Evolutionary conservation across 2,797 vertebrate species (phyloP), one percentile per base, ranked within the genome.

Genomic region (Ctenochaetus hawaiiensis): DNA sequence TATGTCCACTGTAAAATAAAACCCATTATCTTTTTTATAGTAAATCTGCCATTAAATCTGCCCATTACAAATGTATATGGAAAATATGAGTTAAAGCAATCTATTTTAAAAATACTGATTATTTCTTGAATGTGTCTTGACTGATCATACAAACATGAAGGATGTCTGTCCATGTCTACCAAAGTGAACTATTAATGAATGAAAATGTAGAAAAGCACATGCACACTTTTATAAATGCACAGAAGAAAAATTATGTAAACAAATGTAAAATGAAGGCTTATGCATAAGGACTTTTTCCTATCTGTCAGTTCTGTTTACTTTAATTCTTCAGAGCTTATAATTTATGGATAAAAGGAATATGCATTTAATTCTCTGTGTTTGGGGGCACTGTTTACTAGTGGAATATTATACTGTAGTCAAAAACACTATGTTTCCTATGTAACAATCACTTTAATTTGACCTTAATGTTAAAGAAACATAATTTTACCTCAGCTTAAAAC

Each of bases 291-390:
- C 44, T 51, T 9, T 60, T 41, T 39, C 8, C 13, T 43, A 20
- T 64, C 5, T 22, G 13, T 18, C 44, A 34, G 12, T 18, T 61
- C 68, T 37, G 57, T 81, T 87, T 54, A 83, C 64, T 95, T 93
- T 90, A 64, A 72, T 88, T 93, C 91, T 92, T 87, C 8, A 43
- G 34, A 59, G 72, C 26, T 54, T n/a, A 53, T 26, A 60, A 63
- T 74, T 70, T 53, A 70, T 62, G 54, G 67, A 83, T 9, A 26
- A 49, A 72, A 20, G 16, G 57, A 51, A 72, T 1, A 63, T 66
- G 79, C 18, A 5, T 53, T 30, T 82, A 61, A 6, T 78, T 83
- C 1, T 72, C n/a, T 83, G 3, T 83, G 13, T 78, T 68, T 49
- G 80, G 26, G 56, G 63, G 12, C 20, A 60, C 43, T 68, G 11